These are phyloP conservation scores for Yoshiicerus persimilis DNA, from an alignment of 1,140 invertebrate species.

Conservation along the genomic window DNA sequence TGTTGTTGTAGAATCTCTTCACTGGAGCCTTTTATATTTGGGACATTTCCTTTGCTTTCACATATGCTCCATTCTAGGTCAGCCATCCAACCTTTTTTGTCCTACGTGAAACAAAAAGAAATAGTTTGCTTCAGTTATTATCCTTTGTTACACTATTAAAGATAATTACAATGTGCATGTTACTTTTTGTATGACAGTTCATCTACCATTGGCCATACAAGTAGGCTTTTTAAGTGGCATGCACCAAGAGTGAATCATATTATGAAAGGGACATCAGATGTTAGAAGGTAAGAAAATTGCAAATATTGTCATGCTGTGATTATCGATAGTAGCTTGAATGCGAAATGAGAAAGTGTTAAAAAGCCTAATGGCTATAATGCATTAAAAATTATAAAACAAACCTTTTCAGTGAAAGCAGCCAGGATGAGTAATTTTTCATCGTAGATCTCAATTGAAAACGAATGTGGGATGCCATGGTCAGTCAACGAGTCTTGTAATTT, in stretches of 20 bases:
- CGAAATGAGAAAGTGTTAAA: not conserved
- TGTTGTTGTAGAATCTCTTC: slow-evolving; percentile 3
- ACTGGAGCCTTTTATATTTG: slow-evolving; percentile 19
- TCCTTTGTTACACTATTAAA: too few species aligned
- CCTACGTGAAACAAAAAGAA: slow-evolving; percentile 54
- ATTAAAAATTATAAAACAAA: not conserved
- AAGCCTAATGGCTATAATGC: not conserved
- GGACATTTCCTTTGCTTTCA: slow-evolving; percentile 64
- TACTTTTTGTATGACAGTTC: too few species aligned
- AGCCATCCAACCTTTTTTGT: slow-evolving; percentile 84
- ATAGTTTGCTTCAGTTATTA: not conserved
- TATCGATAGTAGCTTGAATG: not conserved
- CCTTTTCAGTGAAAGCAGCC: slow-evolving; percentile 38
- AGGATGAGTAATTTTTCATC: slow-evolving; percentile 39
- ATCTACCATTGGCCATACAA: too few species aligned
- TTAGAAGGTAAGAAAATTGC: not conserved
- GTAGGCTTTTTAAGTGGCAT: too few species aligned
- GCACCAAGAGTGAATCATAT: not conserved
- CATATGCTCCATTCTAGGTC: slow-evolving; percentile 74
- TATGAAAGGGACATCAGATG: not conserved
- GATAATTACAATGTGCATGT: too few species aligned
- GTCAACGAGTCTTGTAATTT: slow-evolving; percentile 16
- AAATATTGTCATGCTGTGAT: not conserved
- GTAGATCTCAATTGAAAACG: slow-evolving; percentile 19
- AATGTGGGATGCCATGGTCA: slow-evolving; percentile 19